These are phyloP conservation scores for Vollenhovia emeryi DNA, from an alignment of 1,140 invertebrate species.

Conservation along the genomic window DNA sequence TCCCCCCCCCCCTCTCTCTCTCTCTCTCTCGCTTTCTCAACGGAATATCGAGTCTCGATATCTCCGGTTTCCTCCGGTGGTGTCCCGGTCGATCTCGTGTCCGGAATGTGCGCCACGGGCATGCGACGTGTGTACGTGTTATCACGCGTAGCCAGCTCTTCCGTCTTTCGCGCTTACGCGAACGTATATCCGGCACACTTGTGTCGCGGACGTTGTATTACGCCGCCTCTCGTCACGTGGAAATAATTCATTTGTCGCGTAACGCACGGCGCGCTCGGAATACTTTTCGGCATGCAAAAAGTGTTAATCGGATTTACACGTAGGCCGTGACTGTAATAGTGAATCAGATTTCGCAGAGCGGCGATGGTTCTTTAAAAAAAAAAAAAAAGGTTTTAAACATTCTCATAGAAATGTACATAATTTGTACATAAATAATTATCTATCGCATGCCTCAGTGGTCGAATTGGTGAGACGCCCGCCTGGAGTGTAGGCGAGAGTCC, in stretches of 20 bases:
- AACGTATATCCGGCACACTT: slow-evolving; percentile 9
- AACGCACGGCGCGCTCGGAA: background rate
- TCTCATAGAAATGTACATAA: background rate
- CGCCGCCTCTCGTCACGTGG: background rate
- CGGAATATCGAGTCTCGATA: slow-evolving; percentile 76
- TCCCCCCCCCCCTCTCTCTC: slow-evolving; percentile 32
- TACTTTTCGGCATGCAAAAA: background rate
- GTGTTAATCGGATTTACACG: background rate
- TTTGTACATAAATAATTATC: background rate
- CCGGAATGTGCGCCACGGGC: slow-evolving; percentile 32
- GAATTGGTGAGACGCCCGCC: too few species aligned
- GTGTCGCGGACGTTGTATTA: background rate
- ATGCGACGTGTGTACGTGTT: slow-evolving; percentile 39
- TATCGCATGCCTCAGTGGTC: too few species aligned
- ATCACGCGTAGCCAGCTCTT: slow-evolving; percentile 23
- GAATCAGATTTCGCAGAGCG: background rate
- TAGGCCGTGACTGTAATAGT: background rate
- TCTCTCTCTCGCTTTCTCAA: slow-evolving; percentile 42
- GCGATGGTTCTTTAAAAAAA: background rate
- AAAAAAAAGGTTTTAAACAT: background rate
- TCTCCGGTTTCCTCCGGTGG: slow-evolving; percentile 63
- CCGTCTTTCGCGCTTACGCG: slow-evolving; percentile 28
- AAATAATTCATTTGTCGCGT: slow-evolving; percentile 21
- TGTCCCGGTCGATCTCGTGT: slow-evolving; percentile 44
- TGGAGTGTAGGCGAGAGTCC: too few species aligned